Evolutionary conservation across 1,140 invertebrate genomes (phyloP).

Genomic region (Trichonephila inaurata): DNA sequence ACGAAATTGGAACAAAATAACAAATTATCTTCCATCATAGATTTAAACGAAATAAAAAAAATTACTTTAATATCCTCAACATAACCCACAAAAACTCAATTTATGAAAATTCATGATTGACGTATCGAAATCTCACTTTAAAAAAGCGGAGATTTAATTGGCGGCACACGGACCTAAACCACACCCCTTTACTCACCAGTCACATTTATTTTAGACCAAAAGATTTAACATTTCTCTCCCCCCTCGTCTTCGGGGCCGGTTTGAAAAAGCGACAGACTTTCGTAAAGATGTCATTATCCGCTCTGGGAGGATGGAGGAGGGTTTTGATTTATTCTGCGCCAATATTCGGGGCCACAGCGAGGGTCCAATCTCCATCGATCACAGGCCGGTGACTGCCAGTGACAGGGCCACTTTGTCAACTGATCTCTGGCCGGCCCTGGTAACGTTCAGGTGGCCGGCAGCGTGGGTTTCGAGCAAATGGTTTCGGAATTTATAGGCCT

Average conservation of each 20-base stretch:
- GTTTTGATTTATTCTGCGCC: constrained; percentile 48
- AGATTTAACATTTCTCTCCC: neutral
- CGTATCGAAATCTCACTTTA: neutral
- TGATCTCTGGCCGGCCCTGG: neutral
- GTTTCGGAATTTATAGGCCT: neutral
- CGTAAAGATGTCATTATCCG: constrained; percentile 43
- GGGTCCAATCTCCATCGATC: constrained; percentile 39
- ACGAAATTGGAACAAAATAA: neutral
- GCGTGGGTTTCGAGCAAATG: neutral
- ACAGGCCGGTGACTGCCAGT: neutral
- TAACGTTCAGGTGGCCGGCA: neutral
- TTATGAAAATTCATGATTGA: no score
- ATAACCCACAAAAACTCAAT: no score
- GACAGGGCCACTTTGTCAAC: constrained; percentile 38
- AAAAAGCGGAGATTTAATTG: neutral
- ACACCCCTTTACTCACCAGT: neutral
- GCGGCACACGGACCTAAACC: neutral
- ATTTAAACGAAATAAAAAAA: neutral
- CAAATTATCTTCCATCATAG: neutral
- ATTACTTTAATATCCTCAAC: neutral
- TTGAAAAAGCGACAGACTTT: constrained; percentile 15
- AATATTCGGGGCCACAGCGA: constrained; percentile 30
- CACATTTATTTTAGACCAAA: no score
- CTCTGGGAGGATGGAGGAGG: neutral
- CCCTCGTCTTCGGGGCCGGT: neutral